Percentiles rank a stretch among this genome's conserved stretches.
Conservation (phyloP, 2,113 vertebrate species). For the Microcebus griseorufus region DNA sequence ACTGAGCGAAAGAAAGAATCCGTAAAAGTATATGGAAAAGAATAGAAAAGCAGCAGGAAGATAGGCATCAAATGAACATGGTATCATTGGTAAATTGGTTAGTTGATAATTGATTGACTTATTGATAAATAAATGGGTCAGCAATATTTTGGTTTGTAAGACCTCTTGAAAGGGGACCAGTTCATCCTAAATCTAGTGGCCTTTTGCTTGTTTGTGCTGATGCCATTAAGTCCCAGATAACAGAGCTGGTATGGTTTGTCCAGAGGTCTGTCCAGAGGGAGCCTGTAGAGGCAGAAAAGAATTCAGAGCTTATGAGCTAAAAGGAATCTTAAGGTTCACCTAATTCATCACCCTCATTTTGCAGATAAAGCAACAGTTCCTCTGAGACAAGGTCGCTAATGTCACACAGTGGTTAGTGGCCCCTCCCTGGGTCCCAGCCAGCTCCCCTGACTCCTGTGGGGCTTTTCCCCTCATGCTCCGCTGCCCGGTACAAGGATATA, state of each 20-base stretch:
- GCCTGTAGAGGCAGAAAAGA: not conserved
- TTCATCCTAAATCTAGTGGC: not conserved
- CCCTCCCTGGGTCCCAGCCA: not conserved
- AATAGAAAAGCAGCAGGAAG: not conserved
- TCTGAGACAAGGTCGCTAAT: not conserved
- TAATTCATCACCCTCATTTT: not conserved
- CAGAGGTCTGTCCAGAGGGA: not conserved
- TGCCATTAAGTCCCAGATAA: not conserved
- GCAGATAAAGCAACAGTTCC: not conserved
- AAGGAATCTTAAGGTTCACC: not conserved
- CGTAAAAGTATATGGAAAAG: not conserved
- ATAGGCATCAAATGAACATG: not conserved
- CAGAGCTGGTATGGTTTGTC: not conserved
- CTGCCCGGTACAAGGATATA: not conserved
- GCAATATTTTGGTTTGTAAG: not conserved
- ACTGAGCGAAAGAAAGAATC: not conserved
- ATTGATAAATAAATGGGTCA: not conserved
- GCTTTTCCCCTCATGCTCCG: not conserved
- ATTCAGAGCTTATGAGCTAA: not conserved
- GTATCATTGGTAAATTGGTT: not conserved
- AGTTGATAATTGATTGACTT: not conserved
- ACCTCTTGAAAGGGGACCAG: not conserved
- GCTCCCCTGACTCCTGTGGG: too few relatives aligned
- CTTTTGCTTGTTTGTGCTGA: not conserved
- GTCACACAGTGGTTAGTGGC: not conserved